Conservation (phyloP, 2,113 vertebrate genomes). For the Hylia prasina region DNA sequence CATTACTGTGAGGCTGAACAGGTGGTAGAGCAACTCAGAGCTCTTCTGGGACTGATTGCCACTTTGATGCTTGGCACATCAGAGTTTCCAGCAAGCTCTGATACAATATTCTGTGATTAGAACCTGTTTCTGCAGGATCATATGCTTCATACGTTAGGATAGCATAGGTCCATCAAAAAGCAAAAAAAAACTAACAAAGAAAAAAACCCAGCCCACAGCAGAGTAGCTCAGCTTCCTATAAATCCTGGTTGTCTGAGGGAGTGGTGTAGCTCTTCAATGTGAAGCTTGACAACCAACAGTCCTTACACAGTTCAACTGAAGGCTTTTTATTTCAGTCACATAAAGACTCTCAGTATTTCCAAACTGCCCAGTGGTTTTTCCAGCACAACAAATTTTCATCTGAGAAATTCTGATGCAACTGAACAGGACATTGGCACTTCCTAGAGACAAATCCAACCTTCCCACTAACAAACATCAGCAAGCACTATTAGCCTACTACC, state of each 20-base stretch:
- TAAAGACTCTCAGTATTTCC: not conserved
- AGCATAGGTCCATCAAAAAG: not conserved
- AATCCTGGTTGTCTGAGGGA: not conserved
- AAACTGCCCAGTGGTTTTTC: not conserved
- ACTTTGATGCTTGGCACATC: not conserved
- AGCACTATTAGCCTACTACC: not conserved
- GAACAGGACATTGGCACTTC: not conserved
- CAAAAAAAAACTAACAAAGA: not conserved
- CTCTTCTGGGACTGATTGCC: not conserved
- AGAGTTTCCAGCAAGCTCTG: not conserved
- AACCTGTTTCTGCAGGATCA: not conserved
- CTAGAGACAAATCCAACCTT: not conserved
- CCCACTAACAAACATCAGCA: not conserved
- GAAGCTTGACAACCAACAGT: not conserved
- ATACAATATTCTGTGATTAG: not conserved
- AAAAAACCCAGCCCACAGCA: not conserved
- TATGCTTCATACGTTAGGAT: not conserved
- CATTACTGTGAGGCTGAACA: not conserved
- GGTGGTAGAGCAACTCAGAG: not conserved
- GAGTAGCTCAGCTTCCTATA: not conserved
- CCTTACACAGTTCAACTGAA: not conserved
- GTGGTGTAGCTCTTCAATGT: rapidly evolving
- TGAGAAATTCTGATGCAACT: not conserved
- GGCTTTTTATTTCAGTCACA: not conserved
- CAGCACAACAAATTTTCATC: not conserved